Conservation (phyloP, 2,888 invertebrate species). For the Drosophila aldrichi region DNA sequence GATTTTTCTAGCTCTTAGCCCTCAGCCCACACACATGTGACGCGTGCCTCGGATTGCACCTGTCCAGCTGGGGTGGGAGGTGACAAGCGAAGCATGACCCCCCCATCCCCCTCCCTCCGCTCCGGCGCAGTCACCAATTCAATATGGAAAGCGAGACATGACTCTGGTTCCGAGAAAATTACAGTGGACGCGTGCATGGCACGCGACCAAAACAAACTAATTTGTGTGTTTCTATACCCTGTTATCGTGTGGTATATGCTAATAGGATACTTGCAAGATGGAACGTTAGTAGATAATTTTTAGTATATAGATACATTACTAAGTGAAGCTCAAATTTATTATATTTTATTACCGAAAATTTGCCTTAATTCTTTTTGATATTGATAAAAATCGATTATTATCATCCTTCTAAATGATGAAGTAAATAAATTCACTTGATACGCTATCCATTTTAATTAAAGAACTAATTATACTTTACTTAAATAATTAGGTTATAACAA, state of each 20-base stretch:
- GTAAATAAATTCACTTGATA: no score
- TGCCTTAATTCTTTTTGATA: no score
- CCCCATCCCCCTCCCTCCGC: no score
- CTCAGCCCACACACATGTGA: constrained; percentile 22
- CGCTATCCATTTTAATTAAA: no score
- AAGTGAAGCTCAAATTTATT: no score
- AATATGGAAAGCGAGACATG: constrained; percentile 26
- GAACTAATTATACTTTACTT: no score
- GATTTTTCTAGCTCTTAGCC: constrained; percentile 45
- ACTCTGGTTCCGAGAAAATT: constrained; percentile 24
- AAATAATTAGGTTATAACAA: no score
- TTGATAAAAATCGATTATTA: no score
- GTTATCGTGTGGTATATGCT: not conserved
- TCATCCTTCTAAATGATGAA: no score
- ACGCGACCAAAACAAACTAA: constrained; percentile 60
- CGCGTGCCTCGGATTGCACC: constrained; percentile 41
- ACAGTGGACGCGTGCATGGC: constrained; percentile 46
- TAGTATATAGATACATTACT: no score
- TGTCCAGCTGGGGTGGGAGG: constrained; percentile 32
- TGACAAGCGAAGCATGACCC: constrained; percentile 42
- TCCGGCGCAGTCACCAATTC: not conserved
- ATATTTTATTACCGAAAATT: no score
- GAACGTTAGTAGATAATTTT: not conserved
- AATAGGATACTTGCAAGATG: not conserved
- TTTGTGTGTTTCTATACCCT: constrained; percentile 31